A percentile compares a stretch with the other conserved stretches of the same genome.
Conservation (phyloP, 1,140 invertebrate species). For the Diploscapter pachys region DNA sequence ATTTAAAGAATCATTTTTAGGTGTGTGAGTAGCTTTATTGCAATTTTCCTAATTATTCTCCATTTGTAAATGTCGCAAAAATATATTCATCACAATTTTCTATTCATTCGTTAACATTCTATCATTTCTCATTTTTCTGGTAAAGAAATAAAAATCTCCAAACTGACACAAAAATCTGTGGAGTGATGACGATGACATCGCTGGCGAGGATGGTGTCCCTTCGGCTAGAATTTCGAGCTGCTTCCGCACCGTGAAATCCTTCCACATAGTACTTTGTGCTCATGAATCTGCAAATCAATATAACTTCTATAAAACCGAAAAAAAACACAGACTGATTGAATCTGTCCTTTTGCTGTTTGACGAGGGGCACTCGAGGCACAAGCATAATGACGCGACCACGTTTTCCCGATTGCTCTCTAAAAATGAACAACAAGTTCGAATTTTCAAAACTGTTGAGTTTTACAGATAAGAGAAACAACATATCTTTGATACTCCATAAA, state of each 20-base stretch:
- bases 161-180: constrained; percentile 38
- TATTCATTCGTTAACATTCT: too few species aligned
- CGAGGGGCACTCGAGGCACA: constrained; percentile 39
- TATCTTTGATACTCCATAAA: too few species aligned
- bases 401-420: too few species aligned
- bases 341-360: constrained; percentile 31
- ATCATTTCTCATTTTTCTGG: neutral
- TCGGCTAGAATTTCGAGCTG: neutral
- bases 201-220: constrained; percentile 12
- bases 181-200: constrained; percentile 35
- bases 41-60: neutral
- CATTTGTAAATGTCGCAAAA: neutral
- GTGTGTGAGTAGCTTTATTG: neutral
- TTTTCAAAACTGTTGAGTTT: too few species aligned
- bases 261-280: constrained; percentile 4
- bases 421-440: too few species aligned
- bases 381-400: constrained; percentile 30
- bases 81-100: constrained; percentile 1
- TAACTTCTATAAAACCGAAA: neutral
- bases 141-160: neutral
- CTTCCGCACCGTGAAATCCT: constrained; percentile 32
- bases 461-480: too few species aligned
- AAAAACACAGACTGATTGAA: constrained; percentile 22
- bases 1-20: neutral
- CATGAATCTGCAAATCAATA: neutral